Evolutionary conservation across 2,113 vertebrate genomes (phyloP).

Genomic region (Corythaeola cristata): DNA sequence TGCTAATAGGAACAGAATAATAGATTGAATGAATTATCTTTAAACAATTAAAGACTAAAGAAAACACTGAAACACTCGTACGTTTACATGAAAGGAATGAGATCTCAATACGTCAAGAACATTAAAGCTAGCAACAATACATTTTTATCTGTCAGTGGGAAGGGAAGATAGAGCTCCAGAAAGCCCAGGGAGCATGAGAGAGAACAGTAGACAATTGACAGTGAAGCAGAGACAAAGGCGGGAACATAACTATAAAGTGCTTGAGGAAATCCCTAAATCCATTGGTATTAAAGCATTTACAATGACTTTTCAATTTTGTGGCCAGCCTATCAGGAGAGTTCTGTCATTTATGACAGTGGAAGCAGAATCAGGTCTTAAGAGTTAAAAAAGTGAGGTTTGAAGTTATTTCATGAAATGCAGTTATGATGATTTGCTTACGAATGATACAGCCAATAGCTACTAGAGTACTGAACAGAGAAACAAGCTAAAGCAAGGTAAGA

Average conservation of each 20-base stretch:
- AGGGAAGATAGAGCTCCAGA: slow-evolving; percentile 44
- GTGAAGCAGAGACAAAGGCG: slow-evolving; percentile 54
- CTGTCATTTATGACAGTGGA: not conserved
- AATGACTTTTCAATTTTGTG: slow-evolving; percentile 31
- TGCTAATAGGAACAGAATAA: slow-evolving; percentile 8
- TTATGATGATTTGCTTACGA: not conserved
- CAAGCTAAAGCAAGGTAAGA: not conserved
- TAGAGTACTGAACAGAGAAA: not conserved
- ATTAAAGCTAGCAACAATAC: slow-evolving; percentile 10
- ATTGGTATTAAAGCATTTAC: slow-evolving; percentile 23
- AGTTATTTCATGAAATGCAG: not conserved
- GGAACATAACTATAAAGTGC: slow-evolving; percentile 65
- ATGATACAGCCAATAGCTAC: not conserved
- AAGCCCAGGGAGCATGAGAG: slow-evolving; percentile 46
- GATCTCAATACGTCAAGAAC: not conserved
- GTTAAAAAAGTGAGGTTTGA: not conserved
- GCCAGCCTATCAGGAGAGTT: not conserved
- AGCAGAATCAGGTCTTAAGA: not conserved
- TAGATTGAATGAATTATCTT: not conserved
- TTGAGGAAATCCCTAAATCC: slow-evolving; percentile 69
- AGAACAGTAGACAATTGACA: slow-evolving; percentile 47
- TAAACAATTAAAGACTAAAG: not conserved
- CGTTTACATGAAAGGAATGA: not conserved
- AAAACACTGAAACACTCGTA: not conserved
- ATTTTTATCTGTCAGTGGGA: slow-evolving; percentile 12